Evolutionary conservation across 2,797 vertebrate genomes (phyloP).

Genomic region (Gouania willdenowi): DNA sequence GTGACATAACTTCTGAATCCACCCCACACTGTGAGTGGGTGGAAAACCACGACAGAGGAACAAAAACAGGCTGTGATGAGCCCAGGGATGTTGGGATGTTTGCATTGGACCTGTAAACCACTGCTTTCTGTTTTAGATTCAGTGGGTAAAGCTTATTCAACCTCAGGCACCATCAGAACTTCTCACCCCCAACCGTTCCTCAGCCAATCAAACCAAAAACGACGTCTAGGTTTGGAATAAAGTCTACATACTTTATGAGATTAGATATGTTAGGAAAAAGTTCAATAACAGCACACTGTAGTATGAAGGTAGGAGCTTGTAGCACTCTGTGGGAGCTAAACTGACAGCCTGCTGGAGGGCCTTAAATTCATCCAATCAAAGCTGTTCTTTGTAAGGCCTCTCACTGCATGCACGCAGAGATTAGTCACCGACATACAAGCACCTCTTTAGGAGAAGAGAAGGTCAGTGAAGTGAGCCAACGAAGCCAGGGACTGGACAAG

Average conservation of each 20-base stretch:
- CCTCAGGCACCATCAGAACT: not conserved
- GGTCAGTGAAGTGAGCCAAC: slow-evolving; percentile 8
- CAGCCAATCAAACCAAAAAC: slow-evolving; percentile 9
- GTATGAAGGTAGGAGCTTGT: not conserved
- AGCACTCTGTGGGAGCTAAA: slow-evolving; percentile 4
- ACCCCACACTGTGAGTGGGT: no score
- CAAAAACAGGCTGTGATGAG: not conserved
- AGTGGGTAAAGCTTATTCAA: not conserved
- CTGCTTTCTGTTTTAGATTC: not conserved
- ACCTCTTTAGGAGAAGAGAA: slow-evolving; percentile 32
- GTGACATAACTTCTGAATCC: no score
- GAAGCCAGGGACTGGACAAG: no score
- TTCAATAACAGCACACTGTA: not conserved
- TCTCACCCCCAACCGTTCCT: not conserved
- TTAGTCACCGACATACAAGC: slow-evolving; percentile 35
- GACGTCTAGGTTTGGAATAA: not conserved
- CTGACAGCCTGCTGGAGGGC: slow-evolving; percentile 20
- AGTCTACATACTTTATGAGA: not conserved
- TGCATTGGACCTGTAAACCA: no score
- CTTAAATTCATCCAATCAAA: slow-evolving; percentile 38
- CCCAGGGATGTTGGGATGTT: not conserved
- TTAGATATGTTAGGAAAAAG: slow-evolving; percentile 1
- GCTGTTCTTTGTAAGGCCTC: slow-evolving; percentile 29
- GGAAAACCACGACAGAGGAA: not conserved
- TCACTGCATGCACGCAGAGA: slow-evolving; percentile 21